phyloP scores from a whole-genome alignment of 2,797 vertebrate genomes.

The Champsocephalus esox region DNA sequence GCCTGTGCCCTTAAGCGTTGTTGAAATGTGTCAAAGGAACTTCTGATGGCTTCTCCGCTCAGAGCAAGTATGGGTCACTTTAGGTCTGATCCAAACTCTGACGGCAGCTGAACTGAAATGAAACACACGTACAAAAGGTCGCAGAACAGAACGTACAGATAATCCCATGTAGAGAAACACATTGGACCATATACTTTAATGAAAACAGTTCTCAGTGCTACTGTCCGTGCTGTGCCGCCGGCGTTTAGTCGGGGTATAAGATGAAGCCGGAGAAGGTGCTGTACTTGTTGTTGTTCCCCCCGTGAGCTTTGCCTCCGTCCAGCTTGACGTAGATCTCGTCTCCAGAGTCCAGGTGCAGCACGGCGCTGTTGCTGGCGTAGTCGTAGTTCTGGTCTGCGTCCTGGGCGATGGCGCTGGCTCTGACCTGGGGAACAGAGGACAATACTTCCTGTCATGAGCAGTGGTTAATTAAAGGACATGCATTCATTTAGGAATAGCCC shows the following conservation, averaged over 20 bases:
- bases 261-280: constrained; percentile 99
- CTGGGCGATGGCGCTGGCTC: constrained; percentile 97
- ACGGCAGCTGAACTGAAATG: constrained; percentile 26
- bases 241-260: constrained; percentile 92
- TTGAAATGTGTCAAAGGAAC: constrained; percentile 13
- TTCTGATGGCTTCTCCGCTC: not conserved
- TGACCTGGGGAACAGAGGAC: constrained; percentile 83
- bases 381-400: constrained; percentile 99
- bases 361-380: constrained; percentile 98
- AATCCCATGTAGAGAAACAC: constrained; percentile 32
- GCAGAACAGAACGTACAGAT: constrained; percentile 30
- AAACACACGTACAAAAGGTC: constrained; percentile 46
- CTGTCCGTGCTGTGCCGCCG: constrained; percentile 27
- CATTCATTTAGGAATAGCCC: too few species aligned
- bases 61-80: not conserved
- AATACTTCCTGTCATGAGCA: not conserved
- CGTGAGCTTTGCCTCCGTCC: constrained; percentile 97
- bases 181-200: constrained; percentile 20
- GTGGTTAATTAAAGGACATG: too few species aligned
- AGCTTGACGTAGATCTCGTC: constrained; percentile 98
- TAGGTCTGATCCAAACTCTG: constrained; percentile 12
- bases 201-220: constrained; percentile 26
- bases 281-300: constrained; percentile 99
- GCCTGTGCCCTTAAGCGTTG: constrained; percentile 10
- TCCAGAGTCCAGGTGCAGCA: constrained; percentile 96